Percentiles rank a stretch among this genome's conserved stretches.
Conservation (phyloP, 2,113 vertebrate species). For the Marmota flaviventris region DNA sequence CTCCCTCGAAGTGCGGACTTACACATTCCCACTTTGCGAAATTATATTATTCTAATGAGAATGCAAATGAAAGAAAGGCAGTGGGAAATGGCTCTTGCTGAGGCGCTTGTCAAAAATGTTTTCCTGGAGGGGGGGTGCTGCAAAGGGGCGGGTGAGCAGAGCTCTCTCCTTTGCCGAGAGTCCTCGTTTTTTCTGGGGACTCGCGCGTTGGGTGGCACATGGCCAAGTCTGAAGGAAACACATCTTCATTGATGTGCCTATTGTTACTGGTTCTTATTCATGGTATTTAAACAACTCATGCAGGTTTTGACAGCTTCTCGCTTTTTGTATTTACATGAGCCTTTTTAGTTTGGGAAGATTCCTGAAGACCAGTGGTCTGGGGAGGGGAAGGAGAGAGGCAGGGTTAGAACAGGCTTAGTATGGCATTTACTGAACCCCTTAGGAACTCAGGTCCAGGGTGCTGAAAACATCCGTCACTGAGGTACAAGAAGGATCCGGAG, state of each 20-base stretch:
- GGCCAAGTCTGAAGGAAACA: slow-evolving; percentile 88
- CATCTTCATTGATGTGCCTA: slow-evolving; percentile 88
- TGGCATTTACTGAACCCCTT: background rate
- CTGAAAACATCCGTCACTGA: background rate
- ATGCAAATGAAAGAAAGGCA: slow-evolving; percentile 93
- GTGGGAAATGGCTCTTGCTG: slow-evolving; percentile 91
- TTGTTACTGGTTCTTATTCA: slow-evolving; percentile 87
- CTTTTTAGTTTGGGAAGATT: slow-evolving; percentile 71
- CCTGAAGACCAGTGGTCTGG: slow-evolving; percentile 46
- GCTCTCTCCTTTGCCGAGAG: slow-evolving; percentile 59
- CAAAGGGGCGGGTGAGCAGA: slow-evolving; percentile 54
- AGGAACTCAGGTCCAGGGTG: background rate
- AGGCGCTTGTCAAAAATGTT: slow-evolving; percentile 92
- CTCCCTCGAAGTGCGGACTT: slow-evolving; percentile 81
- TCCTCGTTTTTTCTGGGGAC: slow-evolving; percentile 84
- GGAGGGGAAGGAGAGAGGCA: slow-evolving; percentile 7
- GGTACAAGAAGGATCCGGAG: background rate
- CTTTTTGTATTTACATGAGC: slow-evolving; percentile 81
- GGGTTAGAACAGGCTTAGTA: background rate
- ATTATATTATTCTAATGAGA: slow-evolving; percentile 94
- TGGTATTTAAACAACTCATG: slow-evolving; percentile 87
- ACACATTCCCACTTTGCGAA: slow-evolving; percentile 87
- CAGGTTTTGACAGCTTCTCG: slow-evolving; percentile 86
- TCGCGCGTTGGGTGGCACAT: slow-evolving; percentile 86
- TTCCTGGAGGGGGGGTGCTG: slow-evolving; percentile 83